Evolutionary conservation across 2,113 vertebrate species (phyloP).

Genomic region (Pachypanchax playfairii): DNA sequence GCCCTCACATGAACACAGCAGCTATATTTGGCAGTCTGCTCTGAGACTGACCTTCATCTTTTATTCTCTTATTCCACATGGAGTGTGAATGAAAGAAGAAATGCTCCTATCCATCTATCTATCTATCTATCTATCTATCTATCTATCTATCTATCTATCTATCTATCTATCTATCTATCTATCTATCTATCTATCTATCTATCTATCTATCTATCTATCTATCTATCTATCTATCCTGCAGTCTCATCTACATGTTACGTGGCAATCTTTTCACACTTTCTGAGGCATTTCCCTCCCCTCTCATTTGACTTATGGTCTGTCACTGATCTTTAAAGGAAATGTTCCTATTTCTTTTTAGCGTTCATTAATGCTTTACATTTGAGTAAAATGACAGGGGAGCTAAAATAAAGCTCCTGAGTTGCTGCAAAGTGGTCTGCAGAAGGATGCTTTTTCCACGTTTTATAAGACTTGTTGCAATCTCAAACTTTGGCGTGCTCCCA

Average conservation of each 20-base stretch:
- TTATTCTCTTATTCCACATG: slow-evolving; percentile 74
- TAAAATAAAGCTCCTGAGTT: slow-evolving; percentile 37
- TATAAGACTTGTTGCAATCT: slow-evolving; percentile 67
- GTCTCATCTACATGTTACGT: slow-evolving; percentile 32
- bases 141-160: slow-evolving; percentile 11
- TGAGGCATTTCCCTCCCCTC: slow-evolving; percentile 58
- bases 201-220: neutral
- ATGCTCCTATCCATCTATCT: slow-evolving; percentile 20
- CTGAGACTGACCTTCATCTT: slow-evolving; percentile 81
- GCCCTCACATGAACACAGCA: slow-evolving; percentile 83
- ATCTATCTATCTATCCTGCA: neutral
- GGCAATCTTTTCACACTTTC: slow-evolving; percentile 55
- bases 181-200: slow-evolving; percentile 4
- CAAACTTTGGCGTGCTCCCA: slow-evolving; percentile 68
- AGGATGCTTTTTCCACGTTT: slow-evolving; percentile 63
- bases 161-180: slow-evolving; percentile 9
- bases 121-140: slow-evolving; percentile 3
- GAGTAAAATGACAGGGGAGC: slow-evolving; percentile 76
- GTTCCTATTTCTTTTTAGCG: slow-evolving; percentile 70
- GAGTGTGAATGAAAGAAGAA: slow-evolving; percentile 65
- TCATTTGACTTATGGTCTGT: slow-evolving; percentile 65
- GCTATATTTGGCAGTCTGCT: slow-evolving; percentile 86
- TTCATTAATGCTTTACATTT: slow-evolving; percentile 73
- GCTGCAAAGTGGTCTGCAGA: slow-evolving; percentile 53
- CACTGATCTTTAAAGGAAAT: slow-evolving; percentile 68